Evolutionary conservation across 2,113 vertebrate species (phyloP).

Genomic region (Sterrhoptilus dennistouni): DNA sequence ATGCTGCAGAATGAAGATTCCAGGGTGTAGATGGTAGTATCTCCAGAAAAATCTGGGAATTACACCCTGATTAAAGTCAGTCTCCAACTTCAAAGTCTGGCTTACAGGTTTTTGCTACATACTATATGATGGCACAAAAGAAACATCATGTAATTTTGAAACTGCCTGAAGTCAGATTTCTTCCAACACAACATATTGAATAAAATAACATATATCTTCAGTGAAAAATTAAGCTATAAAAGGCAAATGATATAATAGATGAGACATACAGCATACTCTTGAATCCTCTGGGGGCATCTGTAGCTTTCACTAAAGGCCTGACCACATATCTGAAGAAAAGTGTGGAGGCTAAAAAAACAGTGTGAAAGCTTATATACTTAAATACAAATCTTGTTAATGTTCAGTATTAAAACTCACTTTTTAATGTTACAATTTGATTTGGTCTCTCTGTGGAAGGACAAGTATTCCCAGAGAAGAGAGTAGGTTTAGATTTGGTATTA

Average conservation of each 20-base stretch:
- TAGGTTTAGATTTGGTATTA: not conserved
- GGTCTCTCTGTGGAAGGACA: not conserved
- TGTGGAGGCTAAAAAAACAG: not conserved
- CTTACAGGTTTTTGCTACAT: not conserved
- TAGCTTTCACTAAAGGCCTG: not conserved
- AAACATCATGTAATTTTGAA: not conserved
- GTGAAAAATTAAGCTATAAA: not conserved
- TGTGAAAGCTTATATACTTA: not conserved
- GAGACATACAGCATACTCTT: not conserved
- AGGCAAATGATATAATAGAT: not conserved
- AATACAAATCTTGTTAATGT: not conserved
- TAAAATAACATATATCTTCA: not conserved
- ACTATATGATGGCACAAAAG: not conserved
- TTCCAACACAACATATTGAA: not conserved
- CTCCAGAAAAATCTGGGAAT: not conserved
- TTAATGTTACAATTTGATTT: not conserved
- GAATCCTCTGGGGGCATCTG: not conserved
- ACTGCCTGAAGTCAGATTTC: not conserved
- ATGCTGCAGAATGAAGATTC: not conserved
- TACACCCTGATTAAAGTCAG: not conserved
- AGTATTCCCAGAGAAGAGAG: not conserved
- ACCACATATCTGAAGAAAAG: not conserved
- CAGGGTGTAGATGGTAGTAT: rapidly evolving
- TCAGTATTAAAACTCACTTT: not conserved
- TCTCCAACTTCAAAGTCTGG: not conserved